Percentiles rank a stretch among this genome's conserved stretches.
phyloP scores from a whole-genome alignment of 2,888 invertebrate genomes.

The Halocaridina rubra region DNA sequence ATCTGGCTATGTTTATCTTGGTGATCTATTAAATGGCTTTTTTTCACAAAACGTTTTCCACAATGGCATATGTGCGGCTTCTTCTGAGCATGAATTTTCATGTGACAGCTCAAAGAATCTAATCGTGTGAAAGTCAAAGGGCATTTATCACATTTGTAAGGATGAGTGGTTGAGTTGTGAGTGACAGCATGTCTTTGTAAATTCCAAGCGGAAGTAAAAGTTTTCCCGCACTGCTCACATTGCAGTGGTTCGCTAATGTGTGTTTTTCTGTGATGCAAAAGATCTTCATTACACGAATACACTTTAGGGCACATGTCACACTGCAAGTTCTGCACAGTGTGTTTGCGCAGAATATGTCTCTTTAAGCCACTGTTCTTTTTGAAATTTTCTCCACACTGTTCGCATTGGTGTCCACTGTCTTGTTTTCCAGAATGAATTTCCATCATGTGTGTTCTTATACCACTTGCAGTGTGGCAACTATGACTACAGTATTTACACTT shows the following conservation, averaged over 20 bases:
- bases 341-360: conserved; percentile 47
- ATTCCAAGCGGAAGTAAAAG: conserved; percentile 31
- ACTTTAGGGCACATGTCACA: conserved; percentile 46
- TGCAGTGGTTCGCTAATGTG: conserved; percentile 23
- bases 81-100: conserved; percentile 40
- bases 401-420: neutral
- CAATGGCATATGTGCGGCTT: conserved; percentile 39
- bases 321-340: neutral
- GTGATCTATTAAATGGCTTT: conserved; percentile 43
- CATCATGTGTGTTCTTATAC: conserved; percentile 51
- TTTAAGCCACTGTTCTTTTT: conserved; percentile 48
- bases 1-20: conserved; percentile 35
- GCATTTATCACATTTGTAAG: conserved; percentile 49
- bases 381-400: conserved; percentile 48
- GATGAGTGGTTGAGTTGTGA: conserved; percentile 20
- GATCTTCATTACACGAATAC: conserved; percentile 40
- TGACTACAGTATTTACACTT: conserved; percentile 45
- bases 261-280: conserved; percentile 26
- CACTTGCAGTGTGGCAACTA: conserved; percentile 48
- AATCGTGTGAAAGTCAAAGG: conserved; percentile 37
- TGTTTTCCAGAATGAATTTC: conserved; percentile 23
- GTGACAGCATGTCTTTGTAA: conserved; percentile 20
- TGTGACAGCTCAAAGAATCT: conserved; percentile 47
- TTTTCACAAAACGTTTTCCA: conserved; percentile 52
- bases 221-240: conserved; percentile 36